A percentile compares a stretch with the other conserved stretches of the same genome.
phyloP scores from a whole-genome alignment of 2,888 invertebrate genomes.

The Oxystoma pomonae region DNA sequence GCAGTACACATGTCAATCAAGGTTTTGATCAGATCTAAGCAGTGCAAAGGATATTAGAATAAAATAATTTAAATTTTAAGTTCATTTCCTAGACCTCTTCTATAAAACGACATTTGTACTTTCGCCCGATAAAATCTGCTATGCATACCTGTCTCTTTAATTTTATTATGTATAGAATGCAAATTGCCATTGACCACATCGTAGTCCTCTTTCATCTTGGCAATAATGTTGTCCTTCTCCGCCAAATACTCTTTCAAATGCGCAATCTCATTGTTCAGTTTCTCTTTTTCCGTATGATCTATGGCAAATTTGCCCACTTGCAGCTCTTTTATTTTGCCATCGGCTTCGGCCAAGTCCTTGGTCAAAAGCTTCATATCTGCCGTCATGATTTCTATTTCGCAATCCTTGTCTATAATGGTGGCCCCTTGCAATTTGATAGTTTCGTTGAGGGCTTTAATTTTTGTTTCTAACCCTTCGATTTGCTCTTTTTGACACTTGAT shows the following conservation, averaged over 20 bases:
- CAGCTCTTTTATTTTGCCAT: slow-evolving; percentile 34
- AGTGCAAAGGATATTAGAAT: too few relatives aligned
- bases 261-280: slow-evolving; percentile 50
- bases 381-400: slow-evolving; percentile 53
- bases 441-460: slow-evolving; percentile 35
- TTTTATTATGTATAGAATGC: slow-evolving; percentile 50
- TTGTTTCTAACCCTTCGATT: slow-evolving; percentile 19
- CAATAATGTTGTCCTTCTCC: slow-evolving; percentile 56
- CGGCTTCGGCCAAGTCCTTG: too few relatives aligned
- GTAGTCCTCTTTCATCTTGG: slow-evolving; percentile 56
- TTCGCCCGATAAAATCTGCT: too few relatives aligned
- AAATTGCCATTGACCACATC: slow-evolving; percentile 54
- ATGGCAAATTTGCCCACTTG: slow-evolving; percentile 31
- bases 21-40: too few relatives aligned
- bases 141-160: slow-evolving; percentile 53
- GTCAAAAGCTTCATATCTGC: slow-evolving; percentile 46
- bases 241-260: slow-evolving; percentile 55
- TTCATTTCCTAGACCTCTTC: too few relatives aligned
- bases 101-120: too few relatives aligned
- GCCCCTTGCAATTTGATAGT: slow-evolving; percentile 32
- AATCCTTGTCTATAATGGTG: slow-evolving; percentile 47
- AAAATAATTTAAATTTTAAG: too few relatives aligned
- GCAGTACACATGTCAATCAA: too few relatives aligned
- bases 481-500: slow-evolving; percentile 24
- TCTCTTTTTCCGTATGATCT: slow-evolving; percentile 9